Evolutionary conservation across 2,113 vertebrate species (phyloP).

Genomic region (Hassar affinis): DNA sequence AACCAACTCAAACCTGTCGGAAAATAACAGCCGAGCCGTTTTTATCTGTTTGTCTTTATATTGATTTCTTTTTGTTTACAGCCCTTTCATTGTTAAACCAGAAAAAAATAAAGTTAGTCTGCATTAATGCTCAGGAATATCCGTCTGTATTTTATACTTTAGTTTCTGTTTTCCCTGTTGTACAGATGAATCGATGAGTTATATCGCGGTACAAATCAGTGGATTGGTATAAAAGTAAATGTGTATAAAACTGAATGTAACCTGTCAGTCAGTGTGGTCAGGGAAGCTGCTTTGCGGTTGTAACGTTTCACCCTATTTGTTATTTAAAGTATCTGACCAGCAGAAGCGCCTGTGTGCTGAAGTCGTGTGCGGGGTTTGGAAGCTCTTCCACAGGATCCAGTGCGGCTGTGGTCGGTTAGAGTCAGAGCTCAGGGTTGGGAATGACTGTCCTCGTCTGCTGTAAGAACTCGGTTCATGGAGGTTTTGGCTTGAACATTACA

Average conservation of each 20-base stretch:
- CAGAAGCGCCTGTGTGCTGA: no score
- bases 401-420: no score
- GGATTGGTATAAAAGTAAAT: neutral
- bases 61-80: no score
- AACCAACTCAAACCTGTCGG: neutral
- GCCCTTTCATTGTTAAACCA: neutral
- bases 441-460: no score
- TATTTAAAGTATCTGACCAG: no score
- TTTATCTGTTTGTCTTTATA: neutral
- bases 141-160: neutral
- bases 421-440: neutral
- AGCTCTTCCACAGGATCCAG: no score
- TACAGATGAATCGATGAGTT: neutral
- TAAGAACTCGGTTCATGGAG: no score
- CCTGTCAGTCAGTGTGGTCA: no score
- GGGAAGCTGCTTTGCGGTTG: neutral
- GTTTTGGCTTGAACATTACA: no score
- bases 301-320: neutral
- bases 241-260: neutral
- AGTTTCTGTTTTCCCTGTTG: neutral
- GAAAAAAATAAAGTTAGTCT: neutral
- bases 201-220: neutral
- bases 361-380: neutral
- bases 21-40: neutral
- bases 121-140: neutral